Evolutionary conservation across 92 coral and sea anemone genomes (phyloP), one percentile per base, ranked within the genome.

Genomic region (Parazoanthus atlanticus): DNA sequence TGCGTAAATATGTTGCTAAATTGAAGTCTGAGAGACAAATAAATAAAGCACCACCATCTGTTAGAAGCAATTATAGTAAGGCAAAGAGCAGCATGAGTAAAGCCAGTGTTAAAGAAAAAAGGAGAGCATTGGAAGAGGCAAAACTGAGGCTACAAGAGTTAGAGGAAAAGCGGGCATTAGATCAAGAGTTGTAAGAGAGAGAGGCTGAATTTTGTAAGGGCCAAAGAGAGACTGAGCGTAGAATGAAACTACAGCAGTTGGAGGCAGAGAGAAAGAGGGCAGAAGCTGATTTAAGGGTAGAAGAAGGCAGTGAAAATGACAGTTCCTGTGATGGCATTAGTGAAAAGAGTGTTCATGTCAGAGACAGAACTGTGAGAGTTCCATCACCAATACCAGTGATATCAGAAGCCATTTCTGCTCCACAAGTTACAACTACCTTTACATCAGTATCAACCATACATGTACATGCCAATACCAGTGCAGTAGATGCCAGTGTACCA

Each of bases 191-290:
- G 40, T 21, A 32, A 32, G 16, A 36, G 29, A 76, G 34, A 36
- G 81, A 76, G 81, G 81, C 81, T 1, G 67, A 78, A 29, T 78
- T 78, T 47, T 66, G 67, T 3, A 78, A 43, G 25, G 82, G 25
- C 66, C 64, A 78, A 15, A 78, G 66, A 43, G 82, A 78, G 31
- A n/a, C 46, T n/a, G 82, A 78, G n/a, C 82, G 82, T 78, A 78
- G 38, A 15, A 78, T 78, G 36, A 25, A 78, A 78, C 31, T 78
- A 33, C 34, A 47, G 61, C 61, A 76, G 81, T 76, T 76, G 81
- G 56, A 76, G 81, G 26, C 61, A 8, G 31, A 76, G 58, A 43
- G 31, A 41, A 76, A 76, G 81, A 17, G 56, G 61, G 61, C 81
- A 76, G 81, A 76, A 17, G 81, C 38, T 26, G 81, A 76, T 25